Conservation (phyloP, 1,140 invertebrate genomes). For the Drosophila yakuba region DNA sequence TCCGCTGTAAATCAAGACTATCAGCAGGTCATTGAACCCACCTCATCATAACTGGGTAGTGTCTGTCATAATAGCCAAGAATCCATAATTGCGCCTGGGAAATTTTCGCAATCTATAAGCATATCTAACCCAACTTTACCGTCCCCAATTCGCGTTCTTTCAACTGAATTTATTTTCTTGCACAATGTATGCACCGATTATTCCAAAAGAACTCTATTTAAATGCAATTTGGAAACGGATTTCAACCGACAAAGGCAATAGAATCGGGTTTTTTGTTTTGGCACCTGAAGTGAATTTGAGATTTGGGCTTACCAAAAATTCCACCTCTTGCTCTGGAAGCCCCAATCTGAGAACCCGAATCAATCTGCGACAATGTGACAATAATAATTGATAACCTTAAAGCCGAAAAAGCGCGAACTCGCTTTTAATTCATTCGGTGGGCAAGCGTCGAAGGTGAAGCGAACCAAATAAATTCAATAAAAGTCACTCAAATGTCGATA, state of each 20-base stretch:
- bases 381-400: constrained; percentile 52
- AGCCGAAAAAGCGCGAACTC: background rate
- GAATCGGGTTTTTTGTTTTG: constrained; percentile 11
- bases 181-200: constrained; percentile 52
- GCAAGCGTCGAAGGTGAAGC: constrained; percentile 20
- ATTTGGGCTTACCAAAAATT: background rate
- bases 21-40: constrained; percentile 48
- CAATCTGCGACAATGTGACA: constrained; percentile 52
- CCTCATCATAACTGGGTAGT: constrained; percentile 31
- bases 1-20: background rate
- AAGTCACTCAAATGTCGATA: constrained; percentile 73
- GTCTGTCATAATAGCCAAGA: constrained; percentile 16
- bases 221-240: constrained; percentile 70
- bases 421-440: constrained; percentile 16
- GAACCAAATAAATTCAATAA: constrained; percentile 69
- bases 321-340: background rate
- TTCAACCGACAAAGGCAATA: constrained; percentile 24
- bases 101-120: constrained; percentile 12
- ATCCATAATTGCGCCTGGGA: background rate
- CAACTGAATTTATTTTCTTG: background rate
- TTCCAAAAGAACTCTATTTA: constrained; percentile 54
- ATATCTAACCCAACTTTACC: constrained; percentile 18
- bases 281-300: constrained; percentile 37
- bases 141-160: background rate
- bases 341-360: background rate